Base-by-base conservation (phyloP, 2,888 invertebrate species). In the Aporophyla nigra region DNA sequence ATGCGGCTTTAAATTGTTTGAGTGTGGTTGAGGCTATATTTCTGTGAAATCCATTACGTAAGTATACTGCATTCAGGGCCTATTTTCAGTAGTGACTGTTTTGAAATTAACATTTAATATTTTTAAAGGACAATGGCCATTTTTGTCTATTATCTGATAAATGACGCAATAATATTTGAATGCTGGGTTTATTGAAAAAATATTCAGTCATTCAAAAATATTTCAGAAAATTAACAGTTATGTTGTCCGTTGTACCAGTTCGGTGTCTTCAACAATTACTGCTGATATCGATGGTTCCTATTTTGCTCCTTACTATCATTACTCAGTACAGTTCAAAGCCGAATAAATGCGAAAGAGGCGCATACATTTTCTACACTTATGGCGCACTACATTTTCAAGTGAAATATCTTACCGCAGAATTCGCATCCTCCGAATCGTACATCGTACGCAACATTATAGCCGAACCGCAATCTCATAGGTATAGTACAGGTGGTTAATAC, bases 401-500 rank as follows among this genome's bases (percentile, higher is more conserved):
- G 16, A 51, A 16, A 43, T 43, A 12, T 53, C 43, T 5, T 9
- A 24, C 21, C 21, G n/a, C 16, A 49, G 16, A 59, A 24, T 79
- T 70, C 9, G 9, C 24, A 70, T 46, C 1, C 46, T 49, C 80
- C 33, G 24, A 76, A 83, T 58, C 16, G 63, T 40, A 58, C 27
- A 71, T 75, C 27, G 59, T 70, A 71, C 69, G 67, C 77, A 85
- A 82, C n/a, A 85, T 84, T 69, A 65, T 43, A 71, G n/a, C 33
- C 49, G n/a, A 76, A 73, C 73, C 77, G 68, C 71, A 77, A 83
- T 77, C 59, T 82, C 7, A 43, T 24, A 62, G 67, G 33, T 61
- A 59, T 51, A 56, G 54, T 71, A 70, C 83, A 85, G 78, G 73
- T 83, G 83, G 67, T 71, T 74, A 75, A 72, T 71, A 76, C 76